Evolutionary conservation across 1,140 invertebrate genomes (phyloP).

Genomic region (Melitaea cinxia): DNA sequence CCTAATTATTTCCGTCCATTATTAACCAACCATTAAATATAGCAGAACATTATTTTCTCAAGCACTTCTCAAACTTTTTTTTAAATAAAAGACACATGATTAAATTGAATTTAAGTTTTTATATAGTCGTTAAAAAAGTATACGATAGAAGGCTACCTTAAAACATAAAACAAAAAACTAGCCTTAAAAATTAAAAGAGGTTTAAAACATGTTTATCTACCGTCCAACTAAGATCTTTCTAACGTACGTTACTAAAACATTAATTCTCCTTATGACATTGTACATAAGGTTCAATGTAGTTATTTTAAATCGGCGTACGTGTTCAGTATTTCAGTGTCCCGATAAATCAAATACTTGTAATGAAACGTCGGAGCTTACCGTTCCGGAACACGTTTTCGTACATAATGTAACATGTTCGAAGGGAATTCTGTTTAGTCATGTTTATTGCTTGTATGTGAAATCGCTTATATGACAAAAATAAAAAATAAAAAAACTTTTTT

Average conservation of each 20-base stretch:
- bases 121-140: too few species aligned
- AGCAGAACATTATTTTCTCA: too few species aligned
- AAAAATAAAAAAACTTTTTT: background rate
- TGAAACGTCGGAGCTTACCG: constrained; percentile 59
- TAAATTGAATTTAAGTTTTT: too few species aligned
- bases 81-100: too few species aligned
- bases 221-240: background rate
- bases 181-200: background rate
- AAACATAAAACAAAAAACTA: too few species aligned
- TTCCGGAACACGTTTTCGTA: constrained; percentile 41
- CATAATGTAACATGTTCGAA: constrained; percentile 46
- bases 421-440: constrained; percentile 42
- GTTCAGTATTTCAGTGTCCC: constrained; percentile 45
- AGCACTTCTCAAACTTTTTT: too few species aligned
- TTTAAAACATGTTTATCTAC: background rate
- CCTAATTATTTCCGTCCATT: too few species aligned
- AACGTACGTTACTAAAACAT: background rate
- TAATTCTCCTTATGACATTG: background rate
- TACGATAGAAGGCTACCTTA: too few species aligned
- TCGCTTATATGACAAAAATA: constrained; percentile 6
- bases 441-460: constrained; percentile 38
- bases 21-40: too few species aligned
- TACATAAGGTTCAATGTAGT: background rate
- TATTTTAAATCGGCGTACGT: constrained; percentile 30
- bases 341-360: constrained; percentile 70